phyloP scores from a whole-genome alignment of 2,888 invertebrate genomes.

The Acanthacorydalis orientalis region DNA sequence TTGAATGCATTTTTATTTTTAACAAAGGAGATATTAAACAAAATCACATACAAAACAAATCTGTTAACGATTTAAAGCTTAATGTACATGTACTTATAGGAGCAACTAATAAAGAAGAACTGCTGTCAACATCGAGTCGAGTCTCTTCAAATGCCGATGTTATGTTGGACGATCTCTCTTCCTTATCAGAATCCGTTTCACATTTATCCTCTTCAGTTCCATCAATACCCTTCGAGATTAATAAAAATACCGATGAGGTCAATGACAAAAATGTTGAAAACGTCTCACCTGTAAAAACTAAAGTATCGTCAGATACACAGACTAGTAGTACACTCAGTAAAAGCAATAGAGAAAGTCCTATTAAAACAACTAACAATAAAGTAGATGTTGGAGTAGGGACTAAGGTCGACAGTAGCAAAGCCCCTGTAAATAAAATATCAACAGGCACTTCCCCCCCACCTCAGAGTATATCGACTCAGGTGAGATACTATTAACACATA shows the following conservation, averaged over 20 bases:
- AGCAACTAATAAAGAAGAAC: constrained; percentile 3
- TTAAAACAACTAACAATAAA: not conserved
- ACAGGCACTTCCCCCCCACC: constrained; percentile 76
- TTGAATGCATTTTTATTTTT: not conserved
- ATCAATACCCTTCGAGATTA: not conserved
- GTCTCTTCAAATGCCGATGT: not conserved
- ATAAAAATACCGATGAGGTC: not conserved
- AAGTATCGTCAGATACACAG: not conserved
- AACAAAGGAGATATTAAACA: not conserved
- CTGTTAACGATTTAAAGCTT: not conserved
- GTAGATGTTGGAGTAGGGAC: constrained; percentile 3
- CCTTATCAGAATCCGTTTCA: not conserved
- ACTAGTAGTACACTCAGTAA: not conserved
- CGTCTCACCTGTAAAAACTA: not conserved
- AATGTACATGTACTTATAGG: not conserved
- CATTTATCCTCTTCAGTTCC: not conserved
- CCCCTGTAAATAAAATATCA: constrained; percentile 26
- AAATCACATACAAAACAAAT: not conserved
- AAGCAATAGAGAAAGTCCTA: not conserved
- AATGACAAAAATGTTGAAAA: not conserved
- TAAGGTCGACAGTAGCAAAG: constrained; percentile 9
- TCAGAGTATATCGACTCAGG: constrained; percentile 76
- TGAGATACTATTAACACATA: constrained; percentile 18
- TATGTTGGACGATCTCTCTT: not conserved
- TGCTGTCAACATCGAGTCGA: not conserved